A percentile compares a stretch with the other conserved stretches of the same genome.
Evolutionary conservation across 2,797 vertebrate species (phyloP).

Genomic region (Carcharodon carcharias): DNA sequence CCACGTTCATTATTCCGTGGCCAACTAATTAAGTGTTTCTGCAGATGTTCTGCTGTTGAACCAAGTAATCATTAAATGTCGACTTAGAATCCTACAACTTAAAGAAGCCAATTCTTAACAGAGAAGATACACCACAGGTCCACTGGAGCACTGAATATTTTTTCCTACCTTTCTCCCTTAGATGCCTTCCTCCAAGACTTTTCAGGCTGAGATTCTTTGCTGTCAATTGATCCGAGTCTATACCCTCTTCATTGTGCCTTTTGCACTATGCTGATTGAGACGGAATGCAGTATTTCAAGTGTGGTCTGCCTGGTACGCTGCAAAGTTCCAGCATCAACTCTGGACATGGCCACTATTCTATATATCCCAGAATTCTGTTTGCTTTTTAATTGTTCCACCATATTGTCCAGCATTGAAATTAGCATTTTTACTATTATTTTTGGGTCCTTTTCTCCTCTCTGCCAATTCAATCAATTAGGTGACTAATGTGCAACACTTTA

Average conservation of each 20-base stretch:
- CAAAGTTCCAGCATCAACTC: not conserved
- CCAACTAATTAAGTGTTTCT: not conserved
- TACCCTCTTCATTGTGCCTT: not conserved
- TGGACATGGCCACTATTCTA: not conserved
- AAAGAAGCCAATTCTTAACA: not conserved
- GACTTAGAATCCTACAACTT: not conserved
- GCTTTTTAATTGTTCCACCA: not conserved
- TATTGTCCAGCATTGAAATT: not conserved
- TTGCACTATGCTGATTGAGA: not conserved
- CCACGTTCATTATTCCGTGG: not conserved
- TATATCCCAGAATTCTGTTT: not conserved
- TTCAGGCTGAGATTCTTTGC: not conserved
- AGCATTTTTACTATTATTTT: not conserved
- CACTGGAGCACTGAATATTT: not conserved
- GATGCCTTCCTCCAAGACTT: too few species aligned
- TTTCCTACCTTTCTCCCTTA: not conserved
- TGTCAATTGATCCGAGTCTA: not conserved
- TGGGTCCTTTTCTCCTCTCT: not conserved
- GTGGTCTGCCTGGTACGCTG: not conserved
- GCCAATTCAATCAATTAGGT: not conserved
- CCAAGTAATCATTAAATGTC: not conserved
- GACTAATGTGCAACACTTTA: not conserved
- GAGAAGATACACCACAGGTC: not conserved
- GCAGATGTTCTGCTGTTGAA: constrained; percentile 19
- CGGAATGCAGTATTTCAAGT: not conserved